Conservation (phyloP, 2,113 vertebrate genomes). For the Nymphicus hollandicus region DNA sequence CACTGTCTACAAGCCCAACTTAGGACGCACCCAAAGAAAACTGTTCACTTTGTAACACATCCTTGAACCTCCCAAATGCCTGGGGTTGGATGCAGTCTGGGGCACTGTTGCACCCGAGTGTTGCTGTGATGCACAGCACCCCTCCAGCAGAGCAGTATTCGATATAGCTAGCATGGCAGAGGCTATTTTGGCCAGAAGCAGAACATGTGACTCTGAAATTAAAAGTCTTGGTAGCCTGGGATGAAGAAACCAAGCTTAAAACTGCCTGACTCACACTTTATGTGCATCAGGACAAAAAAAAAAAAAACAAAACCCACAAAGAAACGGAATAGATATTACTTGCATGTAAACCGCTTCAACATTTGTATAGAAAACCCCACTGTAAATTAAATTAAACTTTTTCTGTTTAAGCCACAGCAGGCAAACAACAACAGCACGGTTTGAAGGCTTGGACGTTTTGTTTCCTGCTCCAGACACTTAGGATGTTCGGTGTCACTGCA, state of each 20-base stretch:
- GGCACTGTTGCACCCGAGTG: fast-evolving
- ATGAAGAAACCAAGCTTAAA: neutral
- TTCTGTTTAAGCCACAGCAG: too few relatives aligned
- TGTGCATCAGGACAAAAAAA: neutral
- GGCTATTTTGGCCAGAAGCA: neutral
- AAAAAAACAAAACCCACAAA: too few relatives aligned
- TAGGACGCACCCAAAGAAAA: neutral
- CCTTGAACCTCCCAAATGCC: fast-evolving
- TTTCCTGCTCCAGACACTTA: too few relatives aligned
- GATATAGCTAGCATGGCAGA: fast-evolving
- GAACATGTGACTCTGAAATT: neutral
- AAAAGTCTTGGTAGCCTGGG: neutral
- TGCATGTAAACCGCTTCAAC: fast-evolving
- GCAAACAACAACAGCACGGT: neutral
- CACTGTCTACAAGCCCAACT: neutral
- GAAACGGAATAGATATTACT: neutral
- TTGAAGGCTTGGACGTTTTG: neutral
- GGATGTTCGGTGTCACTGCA: fast-evolving
- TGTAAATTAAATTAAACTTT: neutral
- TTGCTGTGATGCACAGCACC: neutral
- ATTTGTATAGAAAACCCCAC: neutral
- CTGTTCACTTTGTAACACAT: fast-evolving
- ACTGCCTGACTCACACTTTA: too few relatives aligned
- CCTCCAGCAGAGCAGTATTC: neutral
- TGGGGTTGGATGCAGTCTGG: fast-evolving